Conservation (phyloP, 2,113 vertebrate genomes). For the Archocentrus centrarchus region DNA sequence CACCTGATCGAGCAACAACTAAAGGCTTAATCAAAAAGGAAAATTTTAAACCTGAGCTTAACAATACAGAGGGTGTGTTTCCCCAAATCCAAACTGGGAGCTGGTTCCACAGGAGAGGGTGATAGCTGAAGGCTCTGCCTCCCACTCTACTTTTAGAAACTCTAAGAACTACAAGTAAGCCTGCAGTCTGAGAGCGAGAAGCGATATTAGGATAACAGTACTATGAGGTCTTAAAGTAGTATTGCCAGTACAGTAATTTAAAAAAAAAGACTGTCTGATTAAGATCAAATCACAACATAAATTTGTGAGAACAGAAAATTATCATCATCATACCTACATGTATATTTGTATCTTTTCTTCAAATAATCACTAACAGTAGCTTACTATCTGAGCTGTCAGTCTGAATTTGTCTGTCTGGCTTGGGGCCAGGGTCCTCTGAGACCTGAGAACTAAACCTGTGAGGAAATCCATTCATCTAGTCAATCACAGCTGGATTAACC, state of each 20-base stretch:
- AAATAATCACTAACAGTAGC: not conserved
- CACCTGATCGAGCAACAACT: not conserved
- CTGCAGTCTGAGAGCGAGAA: fast-evolving
- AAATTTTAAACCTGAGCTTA: not conserved
- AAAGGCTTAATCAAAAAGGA: not conserved
- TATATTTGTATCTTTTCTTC: not conserved
- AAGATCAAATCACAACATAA: not conserved
- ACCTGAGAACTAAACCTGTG: conserved; percentile 25
- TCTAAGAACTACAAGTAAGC: not conserved
- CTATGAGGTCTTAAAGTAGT: not conserved
- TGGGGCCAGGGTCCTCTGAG: not conserved
- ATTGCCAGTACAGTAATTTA: fast-evolving
- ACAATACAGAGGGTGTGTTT: not conserved
- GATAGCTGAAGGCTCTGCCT: not conserved
- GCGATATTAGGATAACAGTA: fast-evolving
- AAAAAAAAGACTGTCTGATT: not conserved
- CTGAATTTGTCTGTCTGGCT: conserved; percentile 23
- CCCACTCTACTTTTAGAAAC: not conserved
- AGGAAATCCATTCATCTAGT: conserved; percentile 53
- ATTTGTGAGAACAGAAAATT: not conserved
- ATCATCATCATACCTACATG: not conserved
- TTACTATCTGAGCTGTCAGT: not conserved
- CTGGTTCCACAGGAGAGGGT: not conserved
- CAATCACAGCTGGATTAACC: conserved; percentile 65
- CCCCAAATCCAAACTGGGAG: not conserved